Conservation (phyloP, 2,113 vertebrate genomes). For the Corythaixoides concolor region DNA sequence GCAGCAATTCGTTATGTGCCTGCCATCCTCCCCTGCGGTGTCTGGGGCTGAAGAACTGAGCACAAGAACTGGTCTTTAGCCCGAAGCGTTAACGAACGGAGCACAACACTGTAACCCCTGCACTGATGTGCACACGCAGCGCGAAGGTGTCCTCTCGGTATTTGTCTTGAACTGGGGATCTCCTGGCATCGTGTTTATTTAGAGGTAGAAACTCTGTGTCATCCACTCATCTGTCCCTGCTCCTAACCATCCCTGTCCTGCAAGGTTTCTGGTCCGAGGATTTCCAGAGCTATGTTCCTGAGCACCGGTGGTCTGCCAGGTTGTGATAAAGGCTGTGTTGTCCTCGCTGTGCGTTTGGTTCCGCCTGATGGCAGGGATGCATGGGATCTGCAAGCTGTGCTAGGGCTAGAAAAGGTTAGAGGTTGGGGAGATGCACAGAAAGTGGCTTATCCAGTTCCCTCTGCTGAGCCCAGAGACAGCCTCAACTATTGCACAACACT, state of each 20-base stretch:
- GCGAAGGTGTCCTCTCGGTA: neutral
- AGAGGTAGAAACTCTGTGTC: neutral
- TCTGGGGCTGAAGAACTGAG: neutral
- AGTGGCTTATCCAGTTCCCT: neutral
- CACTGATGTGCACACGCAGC: rapidly evolving
- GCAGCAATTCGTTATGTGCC: neutral
- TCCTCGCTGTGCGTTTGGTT: rapidly evolving
- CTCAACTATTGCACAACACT: neutral
- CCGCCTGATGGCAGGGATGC: neutral
- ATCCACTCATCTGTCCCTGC: neutral
- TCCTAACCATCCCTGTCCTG: rapidly evolving
- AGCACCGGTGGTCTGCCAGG: neutral
- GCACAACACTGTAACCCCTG: neutral
- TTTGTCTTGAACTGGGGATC: neutral
- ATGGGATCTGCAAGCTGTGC: neutral
- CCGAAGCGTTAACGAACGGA: neutral
- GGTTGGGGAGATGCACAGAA: neutral
- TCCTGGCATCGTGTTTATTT: rapidly evolving
- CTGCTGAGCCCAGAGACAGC: neutral
- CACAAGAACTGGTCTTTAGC: neutral
- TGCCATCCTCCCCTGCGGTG: neutral
- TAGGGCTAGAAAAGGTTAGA: neutral
- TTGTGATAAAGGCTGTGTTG: neutral
- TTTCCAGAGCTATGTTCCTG: neutral
- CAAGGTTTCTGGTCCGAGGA: neutral